Evolutionary conservation across 1,140 invertebrate species (phyloP).

Genomic region (Hyposmocoma kahamanoa): DNA sequence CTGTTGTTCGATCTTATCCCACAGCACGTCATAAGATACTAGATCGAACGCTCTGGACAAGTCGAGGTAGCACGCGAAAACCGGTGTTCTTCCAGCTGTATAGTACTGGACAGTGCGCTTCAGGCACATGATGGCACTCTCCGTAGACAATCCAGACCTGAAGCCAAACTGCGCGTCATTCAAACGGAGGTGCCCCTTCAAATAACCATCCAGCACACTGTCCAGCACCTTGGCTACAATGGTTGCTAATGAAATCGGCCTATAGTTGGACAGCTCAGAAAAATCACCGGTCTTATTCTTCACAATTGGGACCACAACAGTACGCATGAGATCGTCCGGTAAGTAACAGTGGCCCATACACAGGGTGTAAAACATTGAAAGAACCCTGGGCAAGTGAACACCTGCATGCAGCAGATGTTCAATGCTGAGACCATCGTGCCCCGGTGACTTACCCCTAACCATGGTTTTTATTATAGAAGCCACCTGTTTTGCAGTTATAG

Average conservation of each 20-base stretch:
- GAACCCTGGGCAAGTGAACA: conserved; percentile 1
- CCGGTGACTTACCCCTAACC: conserved; percentile 7
- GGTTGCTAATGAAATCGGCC: conserved; percentile 6
- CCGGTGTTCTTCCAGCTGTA: too few species aligned
- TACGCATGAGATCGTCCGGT: conserved; percentile 5
- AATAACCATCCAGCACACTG: conserved; percentile 3
- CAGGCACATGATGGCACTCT: too few species aligned
- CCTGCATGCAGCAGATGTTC: conserved; percentile 8
- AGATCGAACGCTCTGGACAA: too few species aligned
- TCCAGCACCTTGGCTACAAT: conserved; percentile 6
- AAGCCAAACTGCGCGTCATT: conserved; percentile 7
- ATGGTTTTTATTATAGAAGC: background rate
- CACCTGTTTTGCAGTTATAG: background rate
- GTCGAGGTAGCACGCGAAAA: too few species aligned
- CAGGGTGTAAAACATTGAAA: conserved; percentile 5
- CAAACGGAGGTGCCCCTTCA: background rate
- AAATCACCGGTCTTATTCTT: conserved; percentile 6
- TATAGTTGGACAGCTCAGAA: conserved; percentile 8
- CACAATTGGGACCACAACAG: conserved; percentile 7
- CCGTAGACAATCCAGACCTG: too few species aligned
- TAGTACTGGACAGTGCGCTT: too few species aligned
- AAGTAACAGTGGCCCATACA: conserved; percentile 1
- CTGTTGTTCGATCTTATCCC: too few species aligned
- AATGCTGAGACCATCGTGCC: conserved; percentile 10
- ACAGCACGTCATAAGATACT: too few species aligned